These are phyloP conservation scores for Sthenelais limicola DNA, from an alignment of 2,888 invertebrate genomes.

Conservation along the genomic window DNA sequence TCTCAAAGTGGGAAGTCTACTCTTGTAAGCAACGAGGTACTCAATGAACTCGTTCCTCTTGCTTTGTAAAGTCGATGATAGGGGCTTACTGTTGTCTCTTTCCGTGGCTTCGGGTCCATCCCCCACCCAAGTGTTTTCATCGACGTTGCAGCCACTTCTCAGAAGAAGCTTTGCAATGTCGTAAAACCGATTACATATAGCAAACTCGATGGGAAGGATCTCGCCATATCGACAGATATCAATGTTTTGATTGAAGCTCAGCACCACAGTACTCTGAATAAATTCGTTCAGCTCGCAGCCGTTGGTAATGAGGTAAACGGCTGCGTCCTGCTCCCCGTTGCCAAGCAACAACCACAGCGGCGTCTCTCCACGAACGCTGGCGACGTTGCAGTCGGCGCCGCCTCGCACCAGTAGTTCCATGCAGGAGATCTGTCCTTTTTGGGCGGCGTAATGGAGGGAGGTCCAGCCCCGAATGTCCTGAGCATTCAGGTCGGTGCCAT, in stretches of 20 bases:
- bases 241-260: conserved; percentile 43
- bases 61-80: conserved; percentile 3
- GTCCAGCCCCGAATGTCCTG: conserved; percentile 46
- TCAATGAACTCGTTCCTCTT: conserved; percentile 10
- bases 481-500: conserved; percentile 31
- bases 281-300: conserved; percentile 45
- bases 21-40: conserved; percentile 4
- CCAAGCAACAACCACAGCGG: conserved; percentile 46
- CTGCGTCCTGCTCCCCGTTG: conserved; percentile 46
- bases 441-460: conserved; percentile 46
- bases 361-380: conserved; percentile 23
- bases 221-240: conserved; percentile 47
- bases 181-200: conserved; percentile 46
- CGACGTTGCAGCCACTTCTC: conserved; percentile 27
- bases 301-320: conserved; percentile 39
- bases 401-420: conserved; percentile 42
- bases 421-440: conserved; percentile 45
- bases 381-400: conserved; percentile 41
- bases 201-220: conserved; percentile 47
- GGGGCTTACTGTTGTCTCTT: no score
- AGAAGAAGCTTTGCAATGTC: conserved; percentile 43
- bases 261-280: conserved; percentile 29
- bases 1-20: not conserved
- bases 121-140: conserved; percentile 44
- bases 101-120: not conserved